These are phyloP conservation scores for Baryphthengus martii DNA, from an alignment of 2,113 vertebrate genomes.

Conservation along the genomic window DNA sequence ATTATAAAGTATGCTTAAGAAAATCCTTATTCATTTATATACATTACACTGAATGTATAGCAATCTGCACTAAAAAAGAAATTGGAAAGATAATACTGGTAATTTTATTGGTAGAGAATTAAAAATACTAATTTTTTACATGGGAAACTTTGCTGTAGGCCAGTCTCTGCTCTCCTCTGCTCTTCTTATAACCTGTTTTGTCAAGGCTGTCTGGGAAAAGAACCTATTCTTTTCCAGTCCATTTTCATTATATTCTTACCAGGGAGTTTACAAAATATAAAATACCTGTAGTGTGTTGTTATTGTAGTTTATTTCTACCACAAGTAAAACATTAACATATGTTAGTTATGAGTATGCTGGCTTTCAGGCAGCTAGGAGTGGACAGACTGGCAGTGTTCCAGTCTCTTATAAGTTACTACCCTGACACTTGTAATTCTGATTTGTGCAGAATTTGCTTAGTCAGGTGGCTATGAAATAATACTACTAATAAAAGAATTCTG, in stretches of 20 bases:
- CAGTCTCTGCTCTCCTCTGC: background rate
- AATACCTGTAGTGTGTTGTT: background rate
- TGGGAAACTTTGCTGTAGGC: conserved; percentile 11
- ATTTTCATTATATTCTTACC: conserved; percentile 26
- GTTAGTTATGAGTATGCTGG: background rate
- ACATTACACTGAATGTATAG: background rate
- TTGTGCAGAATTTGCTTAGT: background rate
- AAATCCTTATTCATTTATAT: conserved; percentile 28
- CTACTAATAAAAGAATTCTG: rapidly evolving
- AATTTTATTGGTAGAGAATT: conserved; percentile 11
- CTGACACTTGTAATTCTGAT: background rate
- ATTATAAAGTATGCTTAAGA: conserved; percentile 16
- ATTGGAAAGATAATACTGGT: background rate
- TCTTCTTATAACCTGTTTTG: background rate
- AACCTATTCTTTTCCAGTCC: background rate
- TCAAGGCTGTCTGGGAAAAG: background rate
- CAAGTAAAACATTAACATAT: conserved; percentile 3
- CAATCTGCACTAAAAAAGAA: background rate
- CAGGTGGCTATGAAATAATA: background rate
- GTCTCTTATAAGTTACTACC: background rate
- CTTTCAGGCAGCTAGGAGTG: background rate
- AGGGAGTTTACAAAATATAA: conserved; percentile 18
- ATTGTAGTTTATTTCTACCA: conserved; percentile 20
- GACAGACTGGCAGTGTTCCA: background rate
- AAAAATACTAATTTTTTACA: background rate